phyloP scores from a whole-genome alignment of 2,888 invertebrate species.

The Dusona sp. region DNA sequence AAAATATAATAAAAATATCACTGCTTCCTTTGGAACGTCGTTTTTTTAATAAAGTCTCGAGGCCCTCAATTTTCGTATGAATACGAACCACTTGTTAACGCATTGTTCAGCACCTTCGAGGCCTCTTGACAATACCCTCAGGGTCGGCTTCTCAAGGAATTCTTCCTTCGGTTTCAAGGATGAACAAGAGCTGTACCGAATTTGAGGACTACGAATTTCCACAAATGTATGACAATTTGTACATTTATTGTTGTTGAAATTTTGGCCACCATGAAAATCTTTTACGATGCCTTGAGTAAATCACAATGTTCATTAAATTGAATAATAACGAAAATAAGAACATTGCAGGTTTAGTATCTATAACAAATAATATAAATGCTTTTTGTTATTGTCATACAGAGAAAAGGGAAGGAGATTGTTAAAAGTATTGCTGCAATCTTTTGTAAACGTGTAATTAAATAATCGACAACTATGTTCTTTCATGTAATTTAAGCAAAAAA shows the following conservation, averaged over 20 bases:
- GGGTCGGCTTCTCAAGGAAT: constrained; percentile 39
- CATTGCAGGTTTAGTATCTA: not conserved
- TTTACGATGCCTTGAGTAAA: constrained; percentile 6
- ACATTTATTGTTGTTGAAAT: not conserved
- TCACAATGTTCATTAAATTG: constrained; percentile 8
- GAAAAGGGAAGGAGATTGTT: not conserved
- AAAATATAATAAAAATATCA: constrained; percentile 21
- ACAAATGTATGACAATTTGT: not conserved
- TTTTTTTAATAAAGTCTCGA: constrained; percentile 28
- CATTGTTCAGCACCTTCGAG: constrained; percentile 62
- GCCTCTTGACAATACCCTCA: constrained; percentile 50
- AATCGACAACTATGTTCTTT: too few relatives aligned
- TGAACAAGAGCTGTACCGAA: constrained; percentile 53
- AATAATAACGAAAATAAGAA: constrained; percentile 22
- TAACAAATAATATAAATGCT: not conserved
- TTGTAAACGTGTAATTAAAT: not conserved
- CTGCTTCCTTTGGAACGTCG: not conserved
- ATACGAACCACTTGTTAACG: constrained; percentile 41
- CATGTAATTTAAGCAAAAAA: too few relatives aligned
- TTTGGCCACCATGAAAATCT: not conserved
- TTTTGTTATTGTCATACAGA: not conserved
- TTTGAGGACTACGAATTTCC: constrained; percentile 29
- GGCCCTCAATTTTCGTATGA: constrained; percentile 17
- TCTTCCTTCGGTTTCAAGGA: constrained; percentile 48
- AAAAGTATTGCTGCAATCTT: not conserved